Conservation (phyloP, 2,113 vertebrate species). For the Cebus imitator region DNA sequence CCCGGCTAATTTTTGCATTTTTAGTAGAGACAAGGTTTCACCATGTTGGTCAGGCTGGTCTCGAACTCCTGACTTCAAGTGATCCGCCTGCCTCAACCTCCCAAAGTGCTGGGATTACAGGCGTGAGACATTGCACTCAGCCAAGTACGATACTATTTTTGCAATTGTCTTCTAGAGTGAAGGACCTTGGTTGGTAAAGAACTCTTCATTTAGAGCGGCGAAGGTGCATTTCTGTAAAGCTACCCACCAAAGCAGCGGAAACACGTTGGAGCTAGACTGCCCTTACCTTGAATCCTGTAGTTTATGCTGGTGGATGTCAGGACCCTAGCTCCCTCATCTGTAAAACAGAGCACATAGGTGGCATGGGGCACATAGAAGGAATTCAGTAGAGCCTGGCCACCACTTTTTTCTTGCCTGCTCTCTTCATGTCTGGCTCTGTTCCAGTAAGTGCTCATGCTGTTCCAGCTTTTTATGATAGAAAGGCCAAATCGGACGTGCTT, state of each 20-base stretch:
- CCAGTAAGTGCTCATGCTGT: neutral
- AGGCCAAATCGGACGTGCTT: neutral
- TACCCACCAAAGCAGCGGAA: neutral
- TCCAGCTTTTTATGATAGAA: neutral
- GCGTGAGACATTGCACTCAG: no score
- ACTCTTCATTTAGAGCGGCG: neutral
- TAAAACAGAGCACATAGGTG: neutral
- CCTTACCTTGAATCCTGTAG: neutral
- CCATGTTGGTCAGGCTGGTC: no score
- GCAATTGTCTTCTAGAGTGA: neutral
- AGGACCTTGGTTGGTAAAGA: neutral
- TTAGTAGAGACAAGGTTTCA: no score
- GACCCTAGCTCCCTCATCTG: neutral
- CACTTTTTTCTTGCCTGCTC: neutral
- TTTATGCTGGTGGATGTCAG: neutral
- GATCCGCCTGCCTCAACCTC: no score
- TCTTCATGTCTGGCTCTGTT: neutral
- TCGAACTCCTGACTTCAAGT: no score
- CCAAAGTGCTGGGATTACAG: no score
- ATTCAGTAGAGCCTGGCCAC: neutral
- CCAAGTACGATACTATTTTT: neutral
- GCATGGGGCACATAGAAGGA: neutral
- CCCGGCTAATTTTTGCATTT: no score
- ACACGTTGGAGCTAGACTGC: neutral
- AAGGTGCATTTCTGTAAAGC: neutral